Base-by-base conservation (phyloP, 2,888 invertebrate species). In the Rambutsinella grinnellia region DNA sequence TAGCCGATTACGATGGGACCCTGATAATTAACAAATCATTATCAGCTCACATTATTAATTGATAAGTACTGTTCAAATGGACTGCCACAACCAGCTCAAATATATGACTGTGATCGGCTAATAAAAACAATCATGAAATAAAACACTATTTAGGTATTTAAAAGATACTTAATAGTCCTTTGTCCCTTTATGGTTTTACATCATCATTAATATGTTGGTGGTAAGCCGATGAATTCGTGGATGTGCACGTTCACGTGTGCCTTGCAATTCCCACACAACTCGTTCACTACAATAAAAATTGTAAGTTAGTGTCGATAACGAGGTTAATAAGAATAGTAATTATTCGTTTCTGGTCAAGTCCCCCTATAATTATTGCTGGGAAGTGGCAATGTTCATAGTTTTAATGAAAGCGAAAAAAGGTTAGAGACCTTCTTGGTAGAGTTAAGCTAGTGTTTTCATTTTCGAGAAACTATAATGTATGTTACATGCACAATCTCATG, bases 311-410 rank as follows among this genome's bases (percentile, higher is more conserved):
- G 36, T 36, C 36, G 36, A 53, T 54, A 68, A 69, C 49, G 62
- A 70, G 70, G 70, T 70, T 70, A 70, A 62, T 62, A 63, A 47
- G 56, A 54, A 69, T 61, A 62, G 57, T 62, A 24, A 56, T 19
- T 56, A 56, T 56, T 17, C n/a, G 5, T 61, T 61, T 5, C 21
- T 19, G 46, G 6, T 24, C 17, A 61, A 63, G 23, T 13, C 49
- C 19, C 19, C n/a, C 19, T 53, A 28, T 36, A 36, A 36, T 71
- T 21, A 63, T 47, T 63, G 70, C 28, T 71, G 70, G 70, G 70
- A 71, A 71, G 62, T 63, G 46, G 26, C 17, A 51, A 21, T 67
- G 44, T 44, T 70, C 54, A 70, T 60, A 46, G 46, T 23, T 61
- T 2, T 8, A 46, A 62, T 53, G 69, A 70, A 70, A 61, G 69